These are phyloP conservation scores for Galaxea fascicularis DNA, from an alignment of 92 coral and sea anemone genomes.

Conservation along the genomic window DNA sequence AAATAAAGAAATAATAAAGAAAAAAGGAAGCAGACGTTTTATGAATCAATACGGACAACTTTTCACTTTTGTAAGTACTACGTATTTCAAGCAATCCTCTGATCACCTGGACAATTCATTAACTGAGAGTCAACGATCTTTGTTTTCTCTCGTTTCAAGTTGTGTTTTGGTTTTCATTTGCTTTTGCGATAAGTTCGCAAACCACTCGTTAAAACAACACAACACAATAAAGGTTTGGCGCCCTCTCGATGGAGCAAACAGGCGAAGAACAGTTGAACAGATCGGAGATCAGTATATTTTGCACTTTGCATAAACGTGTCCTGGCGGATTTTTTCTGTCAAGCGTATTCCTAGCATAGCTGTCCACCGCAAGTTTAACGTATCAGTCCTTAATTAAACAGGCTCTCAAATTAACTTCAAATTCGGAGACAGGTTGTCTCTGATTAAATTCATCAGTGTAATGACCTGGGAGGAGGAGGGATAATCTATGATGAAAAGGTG, in stretches of 20 bases:
- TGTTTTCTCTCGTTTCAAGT: conserved; percentile 41
- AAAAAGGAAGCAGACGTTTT: background rate
- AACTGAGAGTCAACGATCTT: conserved; percentile 22
- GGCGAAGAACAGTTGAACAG: background rate
- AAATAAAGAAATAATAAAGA: background rate
- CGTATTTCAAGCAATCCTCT: background rate
- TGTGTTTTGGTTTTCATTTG: conserved; percentile 35
- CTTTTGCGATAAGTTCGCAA: conserved; percentile 22
- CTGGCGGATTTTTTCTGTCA: background rate
- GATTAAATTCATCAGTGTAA: conserved; percentile 51
- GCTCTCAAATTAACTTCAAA: conserved; percentile 47
- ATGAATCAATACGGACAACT: background rate
- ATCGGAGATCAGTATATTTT: conserved; percentile 9
- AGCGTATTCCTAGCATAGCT: conserved; percentile 16
- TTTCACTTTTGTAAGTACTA: background rate
- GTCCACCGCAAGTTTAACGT: conserved; percentile 32
- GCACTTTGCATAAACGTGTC: conserved; percentile 23
- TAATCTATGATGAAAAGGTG: conserved; percentile 57
- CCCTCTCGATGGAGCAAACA: background rate
- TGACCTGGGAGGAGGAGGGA: conserved; percentile 54
- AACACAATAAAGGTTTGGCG: background rate
- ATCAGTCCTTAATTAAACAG: conserved; percentile 48
- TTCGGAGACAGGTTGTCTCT: conserved; percentile 52
- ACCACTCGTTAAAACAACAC: conserved; percentile 7
- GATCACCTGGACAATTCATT: conserved; percentile 31